Percentiles rank a stretch among this genome's conserved stretches.
Evolutionary conservation across 2,888 invertebrate species (phyloP).

Genomic region (Sinopyrophorus schimmeli): DNA sequence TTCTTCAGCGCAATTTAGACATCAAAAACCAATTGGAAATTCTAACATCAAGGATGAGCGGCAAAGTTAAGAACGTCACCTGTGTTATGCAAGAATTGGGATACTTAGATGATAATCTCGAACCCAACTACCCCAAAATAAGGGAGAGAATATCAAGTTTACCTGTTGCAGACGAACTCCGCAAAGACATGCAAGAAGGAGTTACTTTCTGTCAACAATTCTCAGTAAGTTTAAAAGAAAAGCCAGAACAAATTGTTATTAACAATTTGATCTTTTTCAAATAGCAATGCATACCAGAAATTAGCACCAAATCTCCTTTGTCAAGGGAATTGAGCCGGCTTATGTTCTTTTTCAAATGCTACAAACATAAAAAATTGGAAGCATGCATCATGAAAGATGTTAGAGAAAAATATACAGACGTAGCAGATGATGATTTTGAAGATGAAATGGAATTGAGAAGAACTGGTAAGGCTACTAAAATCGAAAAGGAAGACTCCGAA

Average conservation of each 20-base stretch:
- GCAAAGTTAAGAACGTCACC: slow-evolving; percentile 65
- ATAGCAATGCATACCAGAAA: slow-evolving; percentile 71
- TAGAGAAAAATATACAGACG: slow-evolving; percentile 62
- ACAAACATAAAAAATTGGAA: slow-evolving; percentile 73
- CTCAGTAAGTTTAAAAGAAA: slow-evolving; percentile 63
- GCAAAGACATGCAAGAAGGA: slow-evolving; percentile 68
- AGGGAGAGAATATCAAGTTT: slow-evolving; percentile 63
- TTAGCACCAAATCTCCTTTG: slow-evolving; percentile 64
- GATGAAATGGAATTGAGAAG: slow-evolving; percentile 58
- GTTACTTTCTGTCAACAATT: slow-evolving; percentile 71
- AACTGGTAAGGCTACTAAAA: slow-evolving; percentile 58
- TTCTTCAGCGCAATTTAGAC: slow-evolving; percentile 63
- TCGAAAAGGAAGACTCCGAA: slow-evolving; percentile 56
- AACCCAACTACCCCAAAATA: slow-evolving; percentile 69
- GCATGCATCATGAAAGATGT: slow-evolving; percentile 75
- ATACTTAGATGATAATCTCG: slow-evolving; percentile 67
- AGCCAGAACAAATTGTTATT: not conserved
- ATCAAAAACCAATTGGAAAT: slow-evolving; percentile 64
- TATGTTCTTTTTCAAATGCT: slow-evolving; percentile 75
- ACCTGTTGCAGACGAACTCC: slow-evolving; percentile 65
- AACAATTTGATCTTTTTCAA: not conserved
- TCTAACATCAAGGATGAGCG: slow-evolving; percentile 59
- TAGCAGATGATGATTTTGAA: slow-evolving; percentile 62
- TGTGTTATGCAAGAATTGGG: slow-evolving; percentile 74
- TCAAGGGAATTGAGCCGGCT: slow-evolving; percentile 68